These are phyloP conservation scores for Euwallacea similis DNA, from an alignment of 1,140 invertebrate genomes.

Conservation along the genomic window DNA sequence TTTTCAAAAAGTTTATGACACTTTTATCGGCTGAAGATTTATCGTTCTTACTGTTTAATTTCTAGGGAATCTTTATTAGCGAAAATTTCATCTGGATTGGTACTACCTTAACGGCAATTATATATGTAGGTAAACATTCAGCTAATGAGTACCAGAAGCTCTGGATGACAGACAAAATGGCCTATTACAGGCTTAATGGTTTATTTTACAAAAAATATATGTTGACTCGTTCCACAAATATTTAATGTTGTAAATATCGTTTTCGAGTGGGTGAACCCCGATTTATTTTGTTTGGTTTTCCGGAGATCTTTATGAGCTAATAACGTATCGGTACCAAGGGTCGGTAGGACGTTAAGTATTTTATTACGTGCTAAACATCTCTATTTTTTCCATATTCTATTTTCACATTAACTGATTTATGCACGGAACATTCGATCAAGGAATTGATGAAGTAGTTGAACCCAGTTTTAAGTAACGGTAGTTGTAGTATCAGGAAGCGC, in stretches of 20 bases:
- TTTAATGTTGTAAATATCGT: conserved; percentile 26
- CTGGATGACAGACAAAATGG: conserved; percentile 7
- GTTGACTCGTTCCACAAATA: conserved; percentile 22
- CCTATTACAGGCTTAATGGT: conserved; percentile 15
- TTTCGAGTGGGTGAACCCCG: conserved; percentile 3
- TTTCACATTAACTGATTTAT: too few relatives aligned
- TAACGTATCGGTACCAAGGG: conserved; percentile 12
- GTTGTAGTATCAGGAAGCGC: too few relatives aligned
- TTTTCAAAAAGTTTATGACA: not conserved
- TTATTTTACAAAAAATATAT: conserved; percentile 20
- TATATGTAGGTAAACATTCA: not conserved
- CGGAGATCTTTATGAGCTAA: conserved; percentile 21
- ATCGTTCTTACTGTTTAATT: not conserved
- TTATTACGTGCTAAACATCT: too few relatives aligned
- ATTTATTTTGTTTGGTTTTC: conserved; percentile 19
- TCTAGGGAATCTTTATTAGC: not conserved
- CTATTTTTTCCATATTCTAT: too few relatives aligned
- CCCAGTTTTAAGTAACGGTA: too few relatives aligned
- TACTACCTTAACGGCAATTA: not conserved
- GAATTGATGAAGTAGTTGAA: too few relatives aligned
- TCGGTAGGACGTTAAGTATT: too few relatives aligned
- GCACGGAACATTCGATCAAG: too few relatives aligned
- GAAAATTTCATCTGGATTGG: not conserved
- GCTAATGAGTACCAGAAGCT: conserved; percentile 12
- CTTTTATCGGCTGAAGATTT: not conserved